phyloP scores from a whole-genome alignment of 2,797 vertebrate genomes.

The Sebastes trivittatus region DNA sequence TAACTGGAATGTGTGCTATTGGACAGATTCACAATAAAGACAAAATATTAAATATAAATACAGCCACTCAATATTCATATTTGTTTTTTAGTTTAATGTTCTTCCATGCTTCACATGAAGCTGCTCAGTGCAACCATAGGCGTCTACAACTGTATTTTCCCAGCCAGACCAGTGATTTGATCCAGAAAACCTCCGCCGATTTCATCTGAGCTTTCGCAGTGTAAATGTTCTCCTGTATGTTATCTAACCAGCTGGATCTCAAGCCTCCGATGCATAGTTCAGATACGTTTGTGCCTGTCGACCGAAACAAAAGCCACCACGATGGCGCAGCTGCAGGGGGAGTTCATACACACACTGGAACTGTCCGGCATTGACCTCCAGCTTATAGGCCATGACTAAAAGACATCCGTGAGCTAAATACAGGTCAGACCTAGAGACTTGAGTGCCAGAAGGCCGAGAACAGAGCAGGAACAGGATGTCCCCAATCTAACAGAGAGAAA shows the following conservation, averaged over 20 bases:
- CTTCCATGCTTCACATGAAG: neutral
- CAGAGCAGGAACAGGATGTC: constrained; percentile 62
- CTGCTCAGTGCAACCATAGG: neutral
- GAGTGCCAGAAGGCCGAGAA: constrained; percentile 14
- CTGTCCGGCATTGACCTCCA: constrained; percentile 30
- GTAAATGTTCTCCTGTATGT: neutral
- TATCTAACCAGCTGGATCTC: constrained; percentile 33
- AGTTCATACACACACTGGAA: neutral
- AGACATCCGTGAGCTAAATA: constrained; percentile 9
- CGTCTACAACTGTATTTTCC: neutral
- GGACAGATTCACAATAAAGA: neutral
- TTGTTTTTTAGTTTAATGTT: neutral
- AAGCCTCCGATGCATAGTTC: constrained; percentile 5
- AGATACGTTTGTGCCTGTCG: constrained; percentile 41
- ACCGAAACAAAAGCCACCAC: constrained; percentile 4
- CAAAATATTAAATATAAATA: neutral
- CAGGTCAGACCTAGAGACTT: constrained; percentile 25
- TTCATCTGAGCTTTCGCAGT: constrained; percentile 12
- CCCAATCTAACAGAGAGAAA: constrained; percentile 28
- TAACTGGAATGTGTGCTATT: neutral
- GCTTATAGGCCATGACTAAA: neutral
- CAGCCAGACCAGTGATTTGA: neutral
- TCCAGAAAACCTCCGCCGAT: constrained; percentile 11
- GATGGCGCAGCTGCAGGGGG: constrained; percentile 42
- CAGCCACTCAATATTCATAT: neutral